Evolutionary conservation across 2,797 vertebrate species (phyloP).

Genomic region (Mormyrus hasselquistii): DNA sequence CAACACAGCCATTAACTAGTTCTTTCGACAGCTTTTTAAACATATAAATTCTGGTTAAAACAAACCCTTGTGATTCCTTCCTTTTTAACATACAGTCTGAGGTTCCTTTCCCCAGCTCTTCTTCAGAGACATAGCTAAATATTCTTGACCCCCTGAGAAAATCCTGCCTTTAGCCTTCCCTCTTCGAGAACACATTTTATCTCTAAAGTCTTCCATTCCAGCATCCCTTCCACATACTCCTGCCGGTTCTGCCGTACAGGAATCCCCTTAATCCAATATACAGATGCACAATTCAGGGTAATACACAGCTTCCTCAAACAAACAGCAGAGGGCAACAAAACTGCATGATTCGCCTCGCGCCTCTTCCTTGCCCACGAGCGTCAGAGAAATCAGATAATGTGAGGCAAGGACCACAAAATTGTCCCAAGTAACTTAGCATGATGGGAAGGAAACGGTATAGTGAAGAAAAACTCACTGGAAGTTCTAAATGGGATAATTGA

Average conservation of each 20-base stretch:
- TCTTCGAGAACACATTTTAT: neutral
- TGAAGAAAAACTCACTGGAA: neutral
- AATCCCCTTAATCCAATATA: neutral
- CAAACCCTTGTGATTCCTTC: neutral
- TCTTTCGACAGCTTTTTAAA: neutral
- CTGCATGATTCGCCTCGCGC: neutral
- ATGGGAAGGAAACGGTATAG: neutral
- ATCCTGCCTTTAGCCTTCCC: neutral
- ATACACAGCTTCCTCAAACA: neutral
- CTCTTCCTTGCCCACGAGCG: neutral
- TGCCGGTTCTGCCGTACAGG: neutral
- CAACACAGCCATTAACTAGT: neutral
- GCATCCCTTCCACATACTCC: neutral
- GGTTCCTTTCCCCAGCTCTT: too few relatives aligned
- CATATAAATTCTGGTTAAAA: neutral
- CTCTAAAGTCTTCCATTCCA: neutral
- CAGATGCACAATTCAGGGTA: neutral
- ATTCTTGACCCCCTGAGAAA: too few relatives aligned
- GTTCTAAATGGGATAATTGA: neutral
- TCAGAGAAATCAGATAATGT: neutral
- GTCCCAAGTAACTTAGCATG: neutral
- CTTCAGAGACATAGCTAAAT: too few relatives aligned
- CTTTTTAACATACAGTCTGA: too few relatives aligned
- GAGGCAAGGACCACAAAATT: neutral
- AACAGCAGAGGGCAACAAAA: neutral